Evolutionary conservation across 2,888 invertebrate genomes (phyloP).

Genomic region (Ormyrus thymus): DNA sequence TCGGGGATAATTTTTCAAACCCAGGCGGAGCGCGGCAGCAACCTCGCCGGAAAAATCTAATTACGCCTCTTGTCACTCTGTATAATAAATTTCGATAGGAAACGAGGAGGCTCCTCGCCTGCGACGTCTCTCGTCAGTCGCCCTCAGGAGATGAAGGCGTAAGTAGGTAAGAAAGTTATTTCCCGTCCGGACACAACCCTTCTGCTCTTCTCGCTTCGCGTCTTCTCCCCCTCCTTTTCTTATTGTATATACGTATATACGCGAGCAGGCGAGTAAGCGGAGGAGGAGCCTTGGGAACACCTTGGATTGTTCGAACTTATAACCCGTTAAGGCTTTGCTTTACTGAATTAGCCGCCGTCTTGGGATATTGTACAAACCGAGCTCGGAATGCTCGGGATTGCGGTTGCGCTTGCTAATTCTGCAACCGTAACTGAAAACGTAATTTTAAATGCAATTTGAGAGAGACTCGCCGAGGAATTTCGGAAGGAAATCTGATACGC

Average conservation of each 20-base stretch:
- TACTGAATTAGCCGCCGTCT: constrained; percentile 36
- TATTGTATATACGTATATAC: constrained; percentile 5
- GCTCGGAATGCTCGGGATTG: constrained; percentile 21
- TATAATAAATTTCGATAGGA: constrained; percentile 57
- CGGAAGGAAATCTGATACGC: too few relatives aligned
- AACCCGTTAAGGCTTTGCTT: constrained; percentile 19
- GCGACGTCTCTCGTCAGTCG: constrained; percentile 52
- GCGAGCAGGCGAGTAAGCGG: neutral
- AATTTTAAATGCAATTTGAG: too few relatives aligned
- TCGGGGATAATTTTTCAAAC: constrained; percentile 50
- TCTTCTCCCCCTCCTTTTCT: neutral
- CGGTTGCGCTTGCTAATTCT: neutral
- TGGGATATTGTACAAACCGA: constrained; percentile 13
- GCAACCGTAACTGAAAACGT: neutral
- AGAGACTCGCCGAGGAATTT: too few relatives aligned
- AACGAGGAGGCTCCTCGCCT: constrained; percentile 46
- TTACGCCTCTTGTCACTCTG: constrained; percentile 56
- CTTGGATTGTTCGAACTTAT: constrained; percentile 34
- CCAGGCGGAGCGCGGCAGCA: neutral
- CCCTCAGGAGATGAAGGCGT: constrained; percentile 74
- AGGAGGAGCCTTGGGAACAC: constrained; percentile 16
- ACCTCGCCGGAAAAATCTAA: constrained; percentile 55
- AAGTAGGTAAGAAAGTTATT: constrained; percentile 76
- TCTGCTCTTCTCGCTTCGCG: constrained; percentile 4
- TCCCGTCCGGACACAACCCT: constrained; percentile 72